A percentile compares a stretch with the other conserved stretches of the same genome.
Evolutionary conservation across 30 jellyfish, hydroid and myxozoan genomes (phyloP).

Genomic region (Cassiopea xamachana): DNA sequence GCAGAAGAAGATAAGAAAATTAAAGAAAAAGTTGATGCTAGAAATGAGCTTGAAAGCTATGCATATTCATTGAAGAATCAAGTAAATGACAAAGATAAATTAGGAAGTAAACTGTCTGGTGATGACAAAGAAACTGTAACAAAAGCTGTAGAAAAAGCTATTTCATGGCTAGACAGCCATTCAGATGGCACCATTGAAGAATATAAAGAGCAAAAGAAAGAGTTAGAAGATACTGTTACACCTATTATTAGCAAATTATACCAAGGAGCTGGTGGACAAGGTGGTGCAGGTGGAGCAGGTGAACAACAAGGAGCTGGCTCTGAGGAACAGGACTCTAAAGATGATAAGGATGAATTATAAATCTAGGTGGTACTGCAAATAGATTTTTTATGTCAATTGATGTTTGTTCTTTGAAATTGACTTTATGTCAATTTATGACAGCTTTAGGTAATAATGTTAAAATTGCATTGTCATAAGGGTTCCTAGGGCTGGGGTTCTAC

Average conservation of each 20-base stretch:
- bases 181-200: conserved; percentile 97
- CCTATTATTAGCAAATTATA: conserved; percentile 97
- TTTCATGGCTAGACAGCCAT: conserved; percentile 94
- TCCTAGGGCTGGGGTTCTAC: background rate
- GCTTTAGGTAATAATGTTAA: background rate
- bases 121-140: conserved; percentile 93
- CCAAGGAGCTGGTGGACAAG: conserved; percentile 99
- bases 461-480: background rate
- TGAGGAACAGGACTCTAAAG: conserved; percentile 81
- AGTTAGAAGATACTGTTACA: conserved; percentile 92
- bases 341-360: conserved; percentile 97
- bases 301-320: conserved; percentile 51
- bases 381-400: conserved; percentile 12
- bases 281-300: conserved; percentile 72
- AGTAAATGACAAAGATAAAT: conserved; percentile 91
- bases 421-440: background rate
- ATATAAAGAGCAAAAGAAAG: conserved; percentile 91
- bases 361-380: conserved; percentile 9
- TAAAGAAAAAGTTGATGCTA: conserved; percentile 95
- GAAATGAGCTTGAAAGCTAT: conserved; percentile 95
- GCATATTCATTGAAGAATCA: conserved; percentile 97
- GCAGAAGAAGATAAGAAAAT: conserved; percentile 99
- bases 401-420: conserved; percentile 6
- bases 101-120: conserved; percentile 95
- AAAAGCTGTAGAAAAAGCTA: conserved; percentile 96